Percentiles rank a stretch among this genome's conserved stretches.
These are phyloP conservation scores for Hypomesus transpacificus DNA, from an alignment of 2,113 vertebrate species.

Conservation along the genomic window DNA sequence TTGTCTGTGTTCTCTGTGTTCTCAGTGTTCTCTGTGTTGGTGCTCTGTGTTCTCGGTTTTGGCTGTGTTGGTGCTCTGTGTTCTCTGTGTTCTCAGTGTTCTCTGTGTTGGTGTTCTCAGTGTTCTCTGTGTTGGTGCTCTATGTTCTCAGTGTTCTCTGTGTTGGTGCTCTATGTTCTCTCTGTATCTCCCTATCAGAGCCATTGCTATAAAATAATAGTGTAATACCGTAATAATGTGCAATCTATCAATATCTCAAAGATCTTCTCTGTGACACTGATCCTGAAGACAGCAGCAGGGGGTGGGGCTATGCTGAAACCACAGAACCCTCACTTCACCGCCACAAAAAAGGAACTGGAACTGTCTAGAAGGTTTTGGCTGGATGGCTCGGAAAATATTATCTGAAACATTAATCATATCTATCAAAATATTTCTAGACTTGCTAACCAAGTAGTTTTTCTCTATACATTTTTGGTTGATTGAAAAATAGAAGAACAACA, in stretches of 20 bases:
- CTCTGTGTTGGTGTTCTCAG: too few relatives aligned
- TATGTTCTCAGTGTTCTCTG: too few relatives aligned
- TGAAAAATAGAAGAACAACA: constrained; percentile 31
- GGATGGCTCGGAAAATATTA: constrained; percentile 70
- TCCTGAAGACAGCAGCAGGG: not conserved
- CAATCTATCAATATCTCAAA: not conserved
- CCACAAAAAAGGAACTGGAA: constrained; percentile 57
- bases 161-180: too few relatives aligned
- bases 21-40: too few relatives aligned
- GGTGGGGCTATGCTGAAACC: constrained; percentile 52
- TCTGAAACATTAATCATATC: constrained; percentile 63
- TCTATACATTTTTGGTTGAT: constrained; percentile 25
- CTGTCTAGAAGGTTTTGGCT: constrained; percentile 51
- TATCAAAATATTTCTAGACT: constrained; percentile 62
- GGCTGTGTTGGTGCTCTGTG: too few relatives aligned
- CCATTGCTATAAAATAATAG: too few relatives aligned
- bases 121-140: too few relatives aligned
- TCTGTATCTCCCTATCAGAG: too few relatives aligned
- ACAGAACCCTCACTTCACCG: constrained; percentile 42
- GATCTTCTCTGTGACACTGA: constrained; percentile 2
- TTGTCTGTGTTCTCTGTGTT: too few relatives aligned
- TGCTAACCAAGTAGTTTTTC: constrained; percentile 42
- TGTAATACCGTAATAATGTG: too few relatives aligned
- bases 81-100: too few relatives aligned
- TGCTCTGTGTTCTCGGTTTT: too few relatives aligned